Evolutionary conservation across 2,888 invertebrate genomes (phyloP), one percentile per base, ranked within the genome.

Genomic region (Melieria picta): DNA sequence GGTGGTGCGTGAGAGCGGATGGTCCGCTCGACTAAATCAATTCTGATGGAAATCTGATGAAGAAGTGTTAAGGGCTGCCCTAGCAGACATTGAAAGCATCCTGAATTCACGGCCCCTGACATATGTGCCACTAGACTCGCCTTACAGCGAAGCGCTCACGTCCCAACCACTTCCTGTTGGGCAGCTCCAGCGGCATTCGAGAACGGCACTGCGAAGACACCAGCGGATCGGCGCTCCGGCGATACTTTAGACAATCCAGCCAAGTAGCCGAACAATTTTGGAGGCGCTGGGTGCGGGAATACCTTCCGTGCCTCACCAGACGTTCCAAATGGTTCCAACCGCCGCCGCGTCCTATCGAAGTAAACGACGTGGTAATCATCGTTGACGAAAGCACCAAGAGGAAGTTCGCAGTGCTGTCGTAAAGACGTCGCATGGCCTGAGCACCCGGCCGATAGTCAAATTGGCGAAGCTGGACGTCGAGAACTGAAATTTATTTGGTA

Each of bases 221-320:
- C 11, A 52, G 50, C 10, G 69, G 69, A 4, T 11, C 43, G 3
- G n/a, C 50, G 30, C 62, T 69, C 6, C 50, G 43, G 43, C 13
- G 4, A 56, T 57, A 13, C 16, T 67, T 30, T 63, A 55, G 63
- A 61, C 47, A 62, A 47, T 42, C 61, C n/a, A 58, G 55, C 30
- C 69, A 73, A 60, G 61, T 60, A 43, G 72, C 72, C 7, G 70
- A 75, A 55, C 68, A 69, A 45, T 73, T 71, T 46, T 74, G 74
- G 75, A 71, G 69, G 42, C 71, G 71, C 11, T 72, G 72, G 72
- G 55, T 74, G n/a, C 69, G 72, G 0, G 73, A 75, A 56, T 75
- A 72, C 9, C 63, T 74, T 13, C 72, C 71, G 6, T 61, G 65
- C n/a, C 42, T 72, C 7, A 74, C 74, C 3, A 65, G 73, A 4